Conservation (phyloP, 2,797 vertebrate species). For the Cichlasoma orientale region DNA sequence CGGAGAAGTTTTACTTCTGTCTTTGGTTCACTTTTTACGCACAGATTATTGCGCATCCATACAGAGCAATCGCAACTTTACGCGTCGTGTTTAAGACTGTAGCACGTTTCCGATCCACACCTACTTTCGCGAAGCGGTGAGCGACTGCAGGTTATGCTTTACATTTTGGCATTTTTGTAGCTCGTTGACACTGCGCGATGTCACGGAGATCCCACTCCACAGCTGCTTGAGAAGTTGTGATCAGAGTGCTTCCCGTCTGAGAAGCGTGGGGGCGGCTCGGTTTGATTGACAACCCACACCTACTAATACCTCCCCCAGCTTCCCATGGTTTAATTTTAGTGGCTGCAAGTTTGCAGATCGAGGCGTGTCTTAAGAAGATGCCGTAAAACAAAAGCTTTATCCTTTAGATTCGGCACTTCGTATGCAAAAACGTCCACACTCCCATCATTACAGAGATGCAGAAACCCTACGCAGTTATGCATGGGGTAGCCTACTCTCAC, state of each 20-base stretch:
- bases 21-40: constrained; percentile 53
- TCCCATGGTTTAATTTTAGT: constrained; percentile 12
- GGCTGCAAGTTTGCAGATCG: constrained; percentile 9
- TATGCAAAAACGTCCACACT: not conserved
- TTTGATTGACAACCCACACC: constrained; percentile 70
- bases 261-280: constrained; percentile 50
- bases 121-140: constrained; percentile 60
- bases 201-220: constrained; percentile 45
- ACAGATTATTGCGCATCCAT: constrained; percentile 13
- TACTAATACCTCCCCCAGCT: constrained; percentile 49
- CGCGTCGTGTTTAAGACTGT: constrained; percentile 3
- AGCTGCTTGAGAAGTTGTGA: constrained; percentile 61
- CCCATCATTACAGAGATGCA: not conserved
- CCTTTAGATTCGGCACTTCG: not conserved
- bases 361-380: constrained; percentile 32
- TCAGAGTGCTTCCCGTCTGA: constrained; percentile 55
- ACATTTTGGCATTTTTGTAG: constrained; percentile 65
- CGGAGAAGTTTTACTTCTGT: constrained; percentile 23
- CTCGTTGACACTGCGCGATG: constrained; percentile 40
- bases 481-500: not conserved
- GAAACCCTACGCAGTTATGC: not conserved
- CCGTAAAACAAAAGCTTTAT: not conserved
- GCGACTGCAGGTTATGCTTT: constrained; percentile 21
- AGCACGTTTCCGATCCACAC: constrained; percentile 22
- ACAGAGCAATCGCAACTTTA: constrained; percentile 28